Conservation (phyloP, 2,113 vertebrate species). For the Vombatus ursinus region DNA sequence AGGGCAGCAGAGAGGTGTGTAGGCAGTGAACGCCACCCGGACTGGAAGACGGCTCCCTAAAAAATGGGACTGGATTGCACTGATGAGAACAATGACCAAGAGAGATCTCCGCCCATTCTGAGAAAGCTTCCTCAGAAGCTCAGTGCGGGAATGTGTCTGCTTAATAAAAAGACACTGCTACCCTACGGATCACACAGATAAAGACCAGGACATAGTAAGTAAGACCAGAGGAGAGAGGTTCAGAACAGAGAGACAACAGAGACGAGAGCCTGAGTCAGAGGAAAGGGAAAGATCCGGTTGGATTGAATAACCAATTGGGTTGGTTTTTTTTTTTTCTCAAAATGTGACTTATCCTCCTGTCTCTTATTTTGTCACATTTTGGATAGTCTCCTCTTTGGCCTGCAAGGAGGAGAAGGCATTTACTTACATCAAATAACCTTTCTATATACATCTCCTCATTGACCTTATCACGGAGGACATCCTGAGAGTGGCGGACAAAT, state of each 20-base stretch:
- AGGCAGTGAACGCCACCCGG: constrained; percentile 16
- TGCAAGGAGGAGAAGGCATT: constrained; percentile 97
- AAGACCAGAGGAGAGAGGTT: constrained; percentile 82
- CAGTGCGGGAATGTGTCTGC: constrained; percentile 65
- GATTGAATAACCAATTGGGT: constrained; percentile 77
- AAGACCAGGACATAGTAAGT: constrained; percentile 88
- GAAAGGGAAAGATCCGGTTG: constrained; percentile 81
- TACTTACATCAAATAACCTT: constrained; percentile 99
- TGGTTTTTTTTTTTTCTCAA: constrained; percentile 85
- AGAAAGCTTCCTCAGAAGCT: constrained; percentile 76
- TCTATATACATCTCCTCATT: constrained; percentile 99
- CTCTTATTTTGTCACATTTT: constrained; percentile 99
- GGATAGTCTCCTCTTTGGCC: constrained; percentile 93
- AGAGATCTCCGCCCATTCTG: constrained; percentile 68
- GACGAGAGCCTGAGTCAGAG: constrained; percentile 79
- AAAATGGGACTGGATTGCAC: constrained; percentile 70
- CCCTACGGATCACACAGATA: constrained; percentile 74
- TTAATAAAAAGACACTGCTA: constrained; percentile 56
- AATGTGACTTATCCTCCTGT: constrained; percentile 99
- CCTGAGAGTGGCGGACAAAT: constrained; percentile 99
- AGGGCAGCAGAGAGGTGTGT: constrained; percentile 16
- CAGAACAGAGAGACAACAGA: constrained; percentile 85
- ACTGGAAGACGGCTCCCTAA: constrained; percentile 49
- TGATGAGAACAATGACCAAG: constrained; percentile 75
- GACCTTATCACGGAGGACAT: constrained; percentile 99